Conservation (phyloP, 2,113 vertebrate genomes). For the Corythaeola cristata region DNA sequence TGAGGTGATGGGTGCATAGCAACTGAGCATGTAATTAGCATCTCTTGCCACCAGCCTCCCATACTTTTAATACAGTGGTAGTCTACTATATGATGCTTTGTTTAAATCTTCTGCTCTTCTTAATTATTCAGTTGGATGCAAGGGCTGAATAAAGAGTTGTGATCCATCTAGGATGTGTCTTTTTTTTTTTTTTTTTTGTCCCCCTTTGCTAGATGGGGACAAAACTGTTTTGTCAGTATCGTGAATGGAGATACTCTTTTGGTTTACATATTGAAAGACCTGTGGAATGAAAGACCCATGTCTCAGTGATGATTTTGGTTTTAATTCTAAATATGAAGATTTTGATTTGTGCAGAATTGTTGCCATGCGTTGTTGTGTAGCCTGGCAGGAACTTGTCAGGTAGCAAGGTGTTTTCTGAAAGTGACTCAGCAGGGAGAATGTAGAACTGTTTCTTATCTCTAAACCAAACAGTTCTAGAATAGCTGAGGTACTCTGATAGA, state of each 20-base stretch:
- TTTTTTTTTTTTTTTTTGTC: too few species aligned
- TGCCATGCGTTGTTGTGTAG: neutral
- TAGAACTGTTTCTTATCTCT: neutral
- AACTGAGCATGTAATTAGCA: neutral
- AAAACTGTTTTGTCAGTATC: neutral
- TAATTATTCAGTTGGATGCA: neutral
- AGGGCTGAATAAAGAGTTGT: neutral
- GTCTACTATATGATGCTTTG: neutral
- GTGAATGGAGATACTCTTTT: neutral
- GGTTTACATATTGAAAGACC: neutral
- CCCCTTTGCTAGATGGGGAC: neutral
- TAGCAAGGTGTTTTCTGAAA: neutral
- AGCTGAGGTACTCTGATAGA: neutral
- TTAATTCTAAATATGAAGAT: neutral
- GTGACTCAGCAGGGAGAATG: neutral
- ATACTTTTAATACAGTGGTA: neutral
- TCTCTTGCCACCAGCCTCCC: neutral
- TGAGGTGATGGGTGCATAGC: neutral
- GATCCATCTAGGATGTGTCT: neutral
- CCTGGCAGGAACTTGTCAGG: neutral
- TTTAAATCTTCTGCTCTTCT: neutral
- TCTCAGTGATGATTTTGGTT: neutral
- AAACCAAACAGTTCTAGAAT: neutral
- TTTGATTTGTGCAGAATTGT: neutral
- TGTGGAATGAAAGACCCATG: neutral